Conservation (phyloP, 1,140 invertebrate species). For the Apis cerana region DNA sequence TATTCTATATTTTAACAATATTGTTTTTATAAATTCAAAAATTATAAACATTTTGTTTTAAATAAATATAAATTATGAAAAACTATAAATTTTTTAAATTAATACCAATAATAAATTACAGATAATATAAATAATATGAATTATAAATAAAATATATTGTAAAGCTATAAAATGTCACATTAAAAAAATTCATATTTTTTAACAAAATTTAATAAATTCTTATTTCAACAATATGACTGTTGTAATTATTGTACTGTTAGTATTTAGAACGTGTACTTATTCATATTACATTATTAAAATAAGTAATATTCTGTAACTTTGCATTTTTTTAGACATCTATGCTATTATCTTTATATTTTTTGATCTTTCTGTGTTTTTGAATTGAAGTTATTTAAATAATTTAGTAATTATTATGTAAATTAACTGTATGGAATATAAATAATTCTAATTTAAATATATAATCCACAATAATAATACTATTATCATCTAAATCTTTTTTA, state of each 20-base stretch:
- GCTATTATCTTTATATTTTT: conserved; percentile 13
- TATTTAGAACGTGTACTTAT: conserved; percentile 43
- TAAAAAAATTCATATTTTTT: background rate
- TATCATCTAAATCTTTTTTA: background rate
- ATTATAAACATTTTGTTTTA: background rate
- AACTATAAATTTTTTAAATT: conserved; percentile 37
- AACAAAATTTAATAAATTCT: conserved; percentile 23
- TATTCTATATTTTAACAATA: conserved; percentile 34
- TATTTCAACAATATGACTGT: conserved; percentile 37
- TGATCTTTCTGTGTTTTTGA: conserved; percentile 24
- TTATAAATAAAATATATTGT: conserved; percentile 27
- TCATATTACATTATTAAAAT: conserved; percentile 43
- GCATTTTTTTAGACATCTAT: conserved; percentile 6
- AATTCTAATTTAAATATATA: conserved; percentile 33
- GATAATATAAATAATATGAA: conserved; percentile 39
- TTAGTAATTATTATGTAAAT: conserved; percentile 8
- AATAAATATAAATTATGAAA: conserved; percentile 33
- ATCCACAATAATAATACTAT: conserved; percentile 12
- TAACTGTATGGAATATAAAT: conserved; percentile 12
- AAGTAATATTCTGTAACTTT: conserved; percentile 39
- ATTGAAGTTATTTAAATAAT: background rate
- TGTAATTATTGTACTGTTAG: conserved; percentile 51
- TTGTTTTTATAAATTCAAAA: background rate
- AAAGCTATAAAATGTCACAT: conserved; percentile 6
- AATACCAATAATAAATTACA: conserved; percentile 32